These are phyloP conservation scores for Hermatobates lingyangjiaoensis DNA, from an alignment of 1,140 invertebrate species.

Conservation along the genomic window DNA sequence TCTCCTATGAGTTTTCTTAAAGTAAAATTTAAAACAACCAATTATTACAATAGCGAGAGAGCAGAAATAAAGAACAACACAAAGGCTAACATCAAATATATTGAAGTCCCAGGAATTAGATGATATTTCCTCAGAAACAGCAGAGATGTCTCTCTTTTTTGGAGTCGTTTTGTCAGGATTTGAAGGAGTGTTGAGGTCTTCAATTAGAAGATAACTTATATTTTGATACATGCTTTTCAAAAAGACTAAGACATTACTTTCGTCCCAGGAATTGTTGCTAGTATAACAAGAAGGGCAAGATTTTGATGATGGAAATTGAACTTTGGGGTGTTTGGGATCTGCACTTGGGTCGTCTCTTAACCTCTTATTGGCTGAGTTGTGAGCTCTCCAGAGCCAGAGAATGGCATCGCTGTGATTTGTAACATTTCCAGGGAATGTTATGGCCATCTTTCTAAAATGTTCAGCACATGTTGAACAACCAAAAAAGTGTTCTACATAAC, in stretches of 20 bases:
- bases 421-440: slow-evolving; percentile 45
- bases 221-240: slow-evolving; percentile 51
- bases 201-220: slow-evolving; percentile 13
- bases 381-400: slow-evolving; percentile 86
- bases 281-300: slow-evolving; percentile 51
- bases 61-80: slow-evolving; percentile 46
- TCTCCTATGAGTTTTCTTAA: slow-evolving; percentile 45
- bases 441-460: slow-evolving; percentile 70
- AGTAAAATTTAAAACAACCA: slow-evolving; percentile 56
- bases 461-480: slow-evolving; percentile 75
- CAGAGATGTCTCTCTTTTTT: slow-evolving; percentile 7
- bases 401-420: slow-evolving; percentile 50
- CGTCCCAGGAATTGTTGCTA: slow-evolving; percentile 39
- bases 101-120: slow-evolving; percentile 32
- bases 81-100: slow-evolving; percentile 51
- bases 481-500: slow-evolving; percentile 84
- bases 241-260: slow-evolving; percentile 48
- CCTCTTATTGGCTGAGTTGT: slow-evolving; percentile 83
- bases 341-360: slow-evolving; percentile 70
- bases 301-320: slow-evolving; percentile 60
- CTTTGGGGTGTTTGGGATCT: slow-evolving; percentile 77
- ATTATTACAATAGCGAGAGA: slow-evolving; percentile 47
- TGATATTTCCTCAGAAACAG: slow-evolving; percentile 19
- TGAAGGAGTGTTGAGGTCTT: slow-evolving; percentile 1
- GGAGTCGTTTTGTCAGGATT: neutral